These are phyloP conservation scores for Dipodomys merriami DNA, from an alignment of 2,113 vertebrate species.

Conservation along the genomic window DNA sequence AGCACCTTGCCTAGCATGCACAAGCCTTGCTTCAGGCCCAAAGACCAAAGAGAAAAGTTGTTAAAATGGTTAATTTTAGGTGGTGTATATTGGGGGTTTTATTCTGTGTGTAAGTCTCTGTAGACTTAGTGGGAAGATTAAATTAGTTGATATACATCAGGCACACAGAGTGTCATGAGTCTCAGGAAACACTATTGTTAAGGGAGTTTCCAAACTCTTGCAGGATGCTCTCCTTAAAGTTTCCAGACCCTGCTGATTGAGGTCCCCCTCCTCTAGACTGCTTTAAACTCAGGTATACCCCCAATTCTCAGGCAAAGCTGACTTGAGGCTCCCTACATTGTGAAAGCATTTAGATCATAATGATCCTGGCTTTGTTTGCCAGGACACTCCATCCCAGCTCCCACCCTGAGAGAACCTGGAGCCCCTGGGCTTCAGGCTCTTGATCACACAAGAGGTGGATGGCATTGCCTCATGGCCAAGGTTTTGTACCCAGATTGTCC, in stretches of 20 bases:
- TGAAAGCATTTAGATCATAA: neutral
- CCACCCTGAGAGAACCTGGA: no score
- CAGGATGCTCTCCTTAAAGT: neutral
- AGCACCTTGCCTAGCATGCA: no score
- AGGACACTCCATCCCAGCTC: neutral
- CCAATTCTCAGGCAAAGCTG: neutral
- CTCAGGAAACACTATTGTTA: fast-evolving
- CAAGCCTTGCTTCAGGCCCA: no score
- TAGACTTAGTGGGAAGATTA: neutral
- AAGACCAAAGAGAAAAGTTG: neutral
- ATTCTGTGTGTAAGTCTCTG: no score
- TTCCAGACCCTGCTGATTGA: neutral
- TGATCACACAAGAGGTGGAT: neutral
- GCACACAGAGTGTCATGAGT: fast-evolving
- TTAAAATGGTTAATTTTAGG: neutral
- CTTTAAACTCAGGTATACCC: neutral
- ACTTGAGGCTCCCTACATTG: fast-evolving
- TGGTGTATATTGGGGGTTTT: neutral
- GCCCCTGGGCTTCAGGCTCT: no score
- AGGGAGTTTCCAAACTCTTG: neutral
- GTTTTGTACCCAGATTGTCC: neutral
- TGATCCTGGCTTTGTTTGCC: neutral
- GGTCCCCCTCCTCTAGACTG: neutral
- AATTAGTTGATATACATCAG: neutral
- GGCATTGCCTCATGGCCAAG: neutral